Evolutionary conservation across 2,888 invertebrate species (phyloP).

Genomic region (Ormia ochracea): DNA sequence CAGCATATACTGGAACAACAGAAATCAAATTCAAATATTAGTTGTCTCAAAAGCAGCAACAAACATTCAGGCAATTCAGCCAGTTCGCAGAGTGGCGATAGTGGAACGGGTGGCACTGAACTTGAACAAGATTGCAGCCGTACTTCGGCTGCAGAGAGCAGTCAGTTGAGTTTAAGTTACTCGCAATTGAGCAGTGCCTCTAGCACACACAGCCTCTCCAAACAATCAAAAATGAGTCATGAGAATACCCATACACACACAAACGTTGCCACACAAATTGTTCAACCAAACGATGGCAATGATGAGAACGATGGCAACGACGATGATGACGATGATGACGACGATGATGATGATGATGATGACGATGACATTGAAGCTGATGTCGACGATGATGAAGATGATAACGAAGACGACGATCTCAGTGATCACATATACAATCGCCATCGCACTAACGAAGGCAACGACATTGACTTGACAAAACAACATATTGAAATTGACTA

Average conservation of each 20-base stretch:
- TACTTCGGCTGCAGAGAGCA: conserved; percentile 68
- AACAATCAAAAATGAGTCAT: conserved; percentile 55
- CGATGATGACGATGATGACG: not conserved
- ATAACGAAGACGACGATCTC: not conserved
- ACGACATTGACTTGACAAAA: conserved; percentile 39
- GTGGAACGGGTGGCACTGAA: conserved; percentile 74
- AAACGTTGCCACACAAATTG: conserved; percentile 39
- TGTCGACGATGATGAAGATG: not conserved
- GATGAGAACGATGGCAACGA: too few species aligned
- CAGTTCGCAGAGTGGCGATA: conserved; percentile 72
- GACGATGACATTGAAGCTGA: not conserved
- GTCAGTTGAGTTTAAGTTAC: conserved; percentile 72
- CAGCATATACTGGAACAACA: conserved; percentile 61
- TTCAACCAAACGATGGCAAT: conserved; percentile 2
- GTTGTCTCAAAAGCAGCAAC: conserved; percentile 32
- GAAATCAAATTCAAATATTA: conserved; percentile 46
- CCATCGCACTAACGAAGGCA: conserved; percentile 21
- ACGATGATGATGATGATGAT: conserved; percentile 29
- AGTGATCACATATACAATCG: conserved; percentile 46
- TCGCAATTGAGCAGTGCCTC: conserved; percentile 71
- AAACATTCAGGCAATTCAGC: conserved; percentile 57
- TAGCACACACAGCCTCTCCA: conserved; percentile 57
- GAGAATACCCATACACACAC: conserved; percentile 49
- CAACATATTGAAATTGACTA: conserved; percentile 59
- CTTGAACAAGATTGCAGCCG: conserved; percentile 71